Evolutionary conservation across 2,113 vertebrate genomes (phyloP).

Genomic region (Corythaeola cristata): DNA sequence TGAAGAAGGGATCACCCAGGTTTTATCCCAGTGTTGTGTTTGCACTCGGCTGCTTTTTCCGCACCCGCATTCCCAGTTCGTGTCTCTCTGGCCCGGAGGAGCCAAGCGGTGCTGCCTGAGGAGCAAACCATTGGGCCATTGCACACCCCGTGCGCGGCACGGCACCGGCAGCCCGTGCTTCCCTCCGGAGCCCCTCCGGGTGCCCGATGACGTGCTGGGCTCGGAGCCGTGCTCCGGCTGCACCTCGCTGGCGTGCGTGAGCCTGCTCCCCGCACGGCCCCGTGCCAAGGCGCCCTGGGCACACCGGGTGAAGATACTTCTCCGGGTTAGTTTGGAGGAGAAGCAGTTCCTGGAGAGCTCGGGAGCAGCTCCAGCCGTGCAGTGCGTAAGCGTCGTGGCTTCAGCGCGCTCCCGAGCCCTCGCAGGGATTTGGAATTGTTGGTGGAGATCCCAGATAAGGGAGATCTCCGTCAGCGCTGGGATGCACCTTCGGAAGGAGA

Average conservation of each 20-base stretch:
- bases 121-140: background rate
- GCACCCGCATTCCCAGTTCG: accelerated
- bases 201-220: accelerated
- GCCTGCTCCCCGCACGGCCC: background rate
- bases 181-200: accelerated
- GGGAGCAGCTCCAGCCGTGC: background rate
- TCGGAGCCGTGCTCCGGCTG: accelerated
- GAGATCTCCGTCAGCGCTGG: background rate
- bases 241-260: accelerated
- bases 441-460: background rate
- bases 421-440: background rate
- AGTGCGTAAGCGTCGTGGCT: accelerated
- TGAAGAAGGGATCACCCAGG: background rate
- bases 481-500: background rate
- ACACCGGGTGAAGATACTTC: background rate
- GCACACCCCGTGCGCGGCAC: accelerated
- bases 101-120: background rate
- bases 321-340: background rate
- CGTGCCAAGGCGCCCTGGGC: background rate
- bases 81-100: background rate
- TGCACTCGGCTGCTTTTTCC: background rate
- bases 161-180: accelerated
- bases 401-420: background rate
- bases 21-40: background rate
- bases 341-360: background rate